Evolutionary conservation across 2,113 vertebrate genomes (phyloP).

Genomic region (Varanus salvator): DNA sequence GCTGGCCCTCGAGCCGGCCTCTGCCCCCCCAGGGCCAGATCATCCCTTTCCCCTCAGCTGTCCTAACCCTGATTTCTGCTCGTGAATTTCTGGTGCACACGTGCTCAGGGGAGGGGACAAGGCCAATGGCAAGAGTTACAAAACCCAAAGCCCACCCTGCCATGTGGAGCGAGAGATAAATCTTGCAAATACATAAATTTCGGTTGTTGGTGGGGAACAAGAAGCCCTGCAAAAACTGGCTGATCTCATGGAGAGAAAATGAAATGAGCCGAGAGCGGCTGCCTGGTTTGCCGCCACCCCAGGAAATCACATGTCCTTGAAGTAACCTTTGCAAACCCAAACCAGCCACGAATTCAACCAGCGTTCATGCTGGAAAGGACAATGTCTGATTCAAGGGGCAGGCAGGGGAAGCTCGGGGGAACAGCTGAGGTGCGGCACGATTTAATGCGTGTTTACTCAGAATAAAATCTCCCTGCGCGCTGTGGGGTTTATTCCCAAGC

Average conservation of each 20-base stretch:
- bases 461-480: not conserved
- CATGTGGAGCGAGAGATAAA: too few relatives aligned
- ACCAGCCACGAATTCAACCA: not conserved
- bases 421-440: not conserved
- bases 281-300: not conserved
- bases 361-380: not conserved
- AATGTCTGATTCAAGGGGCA: not conserved
- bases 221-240: not conserved
- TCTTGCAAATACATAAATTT: too few relatives aligned
- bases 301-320: not conserved
- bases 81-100: too few relatives aligned
- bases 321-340: not conserved
- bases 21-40: too few relatives aligned
- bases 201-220: too few relatives aligned
- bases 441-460: not conserved
- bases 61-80: too few relatives aligned
- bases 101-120: too few relatives aligned
- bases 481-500: not conserved
- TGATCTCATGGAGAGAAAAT: not conserved
- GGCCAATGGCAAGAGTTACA: too few relatives aligned
- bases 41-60: too few relatives aligned
- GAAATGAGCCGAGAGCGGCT: not conserved
- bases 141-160: too few relatives aligned
- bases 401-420: not conserved
- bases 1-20: too few relatives aligned